Conservation (phyloP, 2,113 vertebrate species). For the Anoplopoma fimbria region DNA sequence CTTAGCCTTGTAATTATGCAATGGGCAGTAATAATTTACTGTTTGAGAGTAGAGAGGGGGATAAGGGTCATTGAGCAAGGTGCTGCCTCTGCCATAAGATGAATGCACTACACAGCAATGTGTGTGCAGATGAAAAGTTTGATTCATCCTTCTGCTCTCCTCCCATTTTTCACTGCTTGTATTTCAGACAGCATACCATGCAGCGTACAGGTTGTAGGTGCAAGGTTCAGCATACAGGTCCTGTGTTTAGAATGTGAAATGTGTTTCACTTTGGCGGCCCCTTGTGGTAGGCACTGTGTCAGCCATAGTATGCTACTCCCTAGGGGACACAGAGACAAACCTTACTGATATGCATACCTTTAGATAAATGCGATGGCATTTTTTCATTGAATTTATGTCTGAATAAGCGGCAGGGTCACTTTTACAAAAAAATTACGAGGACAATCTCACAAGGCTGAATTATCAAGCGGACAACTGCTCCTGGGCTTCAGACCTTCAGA, state of each 20-base stretch:
- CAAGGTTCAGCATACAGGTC: neutral
- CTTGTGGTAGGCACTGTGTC: neutral
- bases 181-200: neutral
- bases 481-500: neutral
- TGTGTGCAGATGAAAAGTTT: neutral
- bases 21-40: slow-evolving; percentile 65
- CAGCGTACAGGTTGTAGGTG: neutral
- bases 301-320: neutral
- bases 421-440: neutral
- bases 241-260: neutral
- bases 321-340: neutral
- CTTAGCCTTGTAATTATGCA: slow-evolving; percentile 62
- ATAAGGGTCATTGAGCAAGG: slow-evolving; percentile 38
- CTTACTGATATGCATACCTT: neutral
- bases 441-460: neutral
- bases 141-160: slow-evolving; percentile 22
- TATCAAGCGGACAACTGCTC: neutral
- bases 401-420: neutral
- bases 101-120: slow-evolving; percentile 39
- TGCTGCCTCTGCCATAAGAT: slow-evolving; percentile 35
- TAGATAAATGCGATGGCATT: neutral
- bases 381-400: neutral
- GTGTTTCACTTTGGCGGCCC: neutral
- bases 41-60: slow-evolving; percentile 44
- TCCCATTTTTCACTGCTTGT: slow-evolving; percentile 2